Base-by-base conservation (phyloP, 1,140 invertebrate species). In the Thalassaphorura encarpata region DNA sequence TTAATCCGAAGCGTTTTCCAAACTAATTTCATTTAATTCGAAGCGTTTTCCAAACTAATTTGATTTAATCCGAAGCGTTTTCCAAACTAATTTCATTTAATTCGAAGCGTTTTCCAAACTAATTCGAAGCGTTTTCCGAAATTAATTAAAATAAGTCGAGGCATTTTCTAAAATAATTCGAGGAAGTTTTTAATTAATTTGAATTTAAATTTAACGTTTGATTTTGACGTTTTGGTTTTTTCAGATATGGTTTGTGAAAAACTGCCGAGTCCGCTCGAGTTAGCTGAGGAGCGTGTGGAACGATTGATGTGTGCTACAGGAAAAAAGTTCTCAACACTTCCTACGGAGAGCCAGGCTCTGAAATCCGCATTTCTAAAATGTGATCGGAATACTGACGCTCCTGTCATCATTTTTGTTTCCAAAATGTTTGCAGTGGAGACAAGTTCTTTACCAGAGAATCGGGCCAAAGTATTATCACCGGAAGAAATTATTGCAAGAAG, bases 321-420 rank as follows among this genome's bases (percentile, higher is more conserved):
- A 60, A 72, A 75, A 41, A 77, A 81, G 33, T 84, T 92, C 67
- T 78, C 82, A 26, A 74, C 77, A 0, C 75, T 89, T 54, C 83
- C 84, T 1, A 56, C 67, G 8, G 76, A 86, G 69, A 89, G 86
- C 3, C 79, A 83, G 68, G 66, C 73, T 33, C 72, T 95, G 1
- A 90, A 89, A 72, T 67, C 80, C 64, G 80, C 80, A 61, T 93
- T 94, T 69, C 66, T 83, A 36, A 72, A 75, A 27, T 93, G 90
- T 72, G 76, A 79, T 69, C 73, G 79, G 62, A 74, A 75, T 26
- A 67, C 78, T 2, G 75, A 83, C 56, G 78, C 76, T 55, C 85
- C 89, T 59, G 74, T 89, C 13, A 87, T 97, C 67, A 81, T 88
- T 46, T 97, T 90, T 74, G 81, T 98, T 55, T 97, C 94, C 3